Percentiles rank a stretch among this genome's conserved stretches.
phyloP scores from a whole-genome alignment of 2,888 invertebrate species.

The Drosophila histrio region DNA sequence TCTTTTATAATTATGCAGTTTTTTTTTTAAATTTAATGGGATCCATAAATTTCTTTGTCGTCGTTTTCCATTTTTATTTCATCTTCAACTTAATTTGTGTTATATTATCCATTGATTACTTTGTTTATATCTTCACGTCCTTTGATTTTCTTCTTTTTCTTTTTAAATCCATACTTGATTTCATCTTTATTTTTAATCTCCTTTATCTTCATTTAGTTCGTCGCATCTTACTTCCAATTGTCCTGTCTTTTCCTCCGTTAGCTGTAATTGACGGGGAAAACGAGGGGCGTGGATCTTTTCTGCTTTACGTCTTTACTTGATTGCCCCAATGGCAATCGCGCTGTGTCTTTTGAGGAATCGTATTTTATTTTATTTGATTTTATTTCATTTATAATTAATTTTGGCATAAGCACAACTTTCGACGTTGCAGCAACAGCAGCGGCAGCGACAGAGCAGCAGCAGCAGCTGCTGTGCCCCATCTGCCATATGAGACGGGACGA shows the following conservation, averaged over 20 bases:
- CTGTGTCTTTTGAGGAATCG: conserved; percentile 21
- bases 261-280: not conserved
- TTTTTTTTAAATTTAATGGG: no score
- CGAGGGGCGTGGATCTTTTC: not conserved
- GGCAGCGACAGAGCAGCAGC: not conserved
- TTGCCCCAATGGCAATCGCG: conserved; percentile 26
- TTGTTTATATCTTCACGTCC: no score
- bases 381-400: conserved; percentile 73
- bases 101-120: not conserved
- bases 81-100: not conserved
- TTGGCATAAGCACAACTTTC: conserved; percentile 77
- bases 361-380: conserved; percentile 36
- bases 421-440: conserved; percentile 7
- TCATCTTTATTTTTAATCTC: not conserved
- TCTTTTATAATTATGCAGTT: no score
- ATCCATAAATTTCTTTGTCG: no score
- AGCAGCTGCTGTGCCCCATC: conserved; percentile 58
- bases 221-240: not conserved
- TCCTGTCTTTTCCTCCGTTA: not conserved
- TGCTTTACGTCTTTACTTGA: conserved; percentile 33
- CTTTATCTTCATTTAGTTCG: not conserved
- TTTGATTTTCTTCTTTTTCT: not conserved
- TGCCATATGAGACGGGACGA: conserved; percentile 24
- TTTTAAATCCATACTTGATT: no score
- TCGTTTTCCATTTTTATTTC: not conserved